phyloP scores from a whole-genome alignment of 2,797 vertebrate genomes.

The Molossus alvarezi region DNA sequence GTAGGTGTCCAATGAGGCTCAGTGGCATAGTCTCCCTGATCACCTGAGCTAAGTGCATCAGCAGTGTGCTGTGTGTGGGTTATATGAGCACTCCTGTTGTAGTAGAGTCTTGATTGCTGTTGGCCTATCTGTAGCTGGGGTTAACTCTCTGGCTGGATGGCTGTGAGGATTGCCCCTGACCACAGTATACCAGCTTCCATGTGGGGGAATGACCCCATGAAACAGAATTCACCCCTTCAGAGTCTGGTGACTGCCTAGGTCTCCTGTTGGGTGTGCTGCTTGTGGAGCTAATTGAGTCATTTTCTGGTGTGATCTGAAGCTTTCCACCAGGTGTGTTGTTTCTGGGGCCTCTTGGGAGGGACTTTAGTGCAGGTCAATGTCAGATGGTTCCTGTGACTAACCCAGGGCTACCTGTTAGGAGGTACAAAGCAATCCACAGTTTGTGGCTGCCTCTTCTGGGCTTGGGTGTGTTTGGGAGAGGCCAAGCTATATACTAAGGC shows the following conservation, averaged over 20 bases:
- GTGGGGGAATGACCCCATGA: neutral
- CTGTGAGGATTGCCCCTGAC: neutral
- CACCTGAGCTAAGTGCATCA: neutral
- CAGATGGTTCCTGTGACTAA: neutral
- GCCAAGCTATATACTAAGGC: neutral
- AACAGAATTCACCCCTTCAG: neutral
- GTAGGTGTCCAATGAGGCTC: neutral
- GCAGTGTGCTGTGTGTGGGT: neutral
- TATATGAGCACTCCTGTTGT: neutral
- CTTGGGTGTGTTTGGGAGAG: neutral
- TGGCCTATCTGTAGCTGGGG: neutral
- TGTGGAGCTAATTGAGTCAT: neutral
- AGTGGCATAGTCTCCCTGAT: neutral
- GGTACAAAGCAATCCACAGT: neutral
- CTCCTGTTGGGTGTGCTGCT: neutral
- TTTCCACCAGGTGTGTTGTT: neutral
- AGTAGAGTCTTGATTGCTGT: neutral
- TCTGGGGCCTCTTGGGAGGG: neutral
- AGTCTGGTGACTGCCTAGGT: neutral
- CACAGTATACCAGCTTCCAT: neutral
- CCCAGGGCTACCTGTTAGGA: neutral
- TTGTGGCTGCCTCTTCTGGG: neutral
- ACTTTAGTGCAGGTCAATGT: neutral
- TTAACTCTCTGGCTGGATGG: neutral
- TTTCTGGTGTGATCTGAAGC: neutral